Base-by-base conservation (phyloP, 92 coral and sea anemone species). In the Plumapathes pennacea region DNA sequence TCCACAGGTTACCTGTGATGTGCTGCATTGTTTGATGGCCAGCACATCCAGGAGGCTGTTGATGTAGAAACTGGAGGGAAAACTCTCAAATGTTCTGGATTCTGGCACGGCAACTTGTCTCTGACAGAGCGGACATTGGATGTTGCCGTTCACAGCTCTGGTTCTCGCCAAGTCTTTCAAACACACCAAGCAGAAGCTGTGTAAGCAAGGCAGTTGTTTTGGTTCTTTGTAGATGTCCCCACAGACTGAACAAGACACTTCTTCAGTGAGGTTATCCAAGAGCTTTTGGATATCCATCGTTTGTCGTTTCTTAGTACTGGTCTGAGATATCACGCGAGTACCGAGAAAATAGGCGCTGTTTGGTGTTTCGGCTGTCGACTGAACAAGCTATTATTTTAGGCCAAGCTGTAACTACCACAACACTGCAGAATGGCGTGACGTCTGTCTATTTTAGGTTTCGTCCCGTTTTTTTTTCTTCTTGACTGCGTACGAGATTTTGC, bases 401-500 rank as follows among this genome's bases (percentile, higher is more conserved):
- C n/a, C n/a, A n/a, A n/a, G n/a, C n/a, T n/a, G n/a, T n/a, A n/a
- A n/a, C n/a, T n/a, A n/a, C n/a, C n/a, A n/a, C n/a, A n/a, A n/a
- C n/a, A n/a, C n/a, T n/a, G n/a, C n/a, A n/a, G n/a, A n/a, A n/a
- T n/a, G n/a, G n/a, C n/a, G 3, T 1, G 14, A 10, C 6, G 0
- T 27, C 0, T 23, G 7, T 12, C 2, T 49, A 9, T 25, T 3
- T 15, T 24, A 3, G 5, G 30, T 54, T 31, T 25, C 3, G 40
- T 8, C 8, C 40, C 40, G 8, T 8, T 34, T 8, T 34, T 34
- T 8, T 19, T 11, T 46, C n/a, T n/a, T n/a, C n/a, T n/a, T n/a
- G n/a, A n/a, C 36, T 50, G 25, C 33, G 78, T 82, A 47, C 78
- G 50, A 15, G 69, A 92, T 32, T 59, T n/a, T n/a, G n/a, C n/a